Evolutionary conservation across 1,140 invertebrate genomes (phyloP).

Genomic region (Drosophila serrata): DNA sequence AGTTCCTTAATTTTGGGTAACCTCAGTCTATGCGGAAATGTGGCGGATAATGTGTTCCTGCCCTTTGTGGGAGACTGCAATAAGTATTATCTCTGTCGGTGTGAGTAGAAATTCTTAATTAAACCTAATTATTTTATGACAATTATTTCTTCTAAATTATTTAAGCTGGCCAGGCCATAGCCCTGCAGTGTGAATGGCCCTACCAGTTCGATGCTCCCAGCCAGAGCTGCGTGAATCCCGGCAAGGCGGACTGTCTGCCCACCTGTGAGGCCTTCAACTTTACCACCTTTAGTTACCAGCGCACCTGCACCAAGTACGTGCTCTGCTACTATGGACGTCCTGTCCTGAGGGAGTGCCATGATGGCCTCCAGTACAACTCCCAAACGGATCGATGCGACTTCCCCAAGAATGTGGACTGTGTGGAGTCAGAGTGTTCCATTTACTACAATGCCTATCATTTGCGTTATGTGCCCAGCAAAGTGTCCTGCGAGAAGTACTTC

Average conservation of each 20-base stretch:
- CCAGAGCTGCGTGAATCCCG: slow-evolving; percentile 48
- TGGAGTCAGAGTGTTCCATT: slow-evolving; percentile 71
- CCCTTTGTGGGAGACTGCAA: slow-evolving; percentile 65
- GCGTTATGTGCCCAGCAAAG: slow-evolving; percentile 66
- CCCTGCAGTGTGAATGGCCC: slow-evolving; percentile 39
- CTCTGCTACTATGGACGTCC: slow-evolving; percentile 68
- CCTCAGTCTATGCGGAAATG: slow-evolving; percentile 54
- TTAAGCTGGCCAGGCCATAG: slow-evolving; percentile 48
- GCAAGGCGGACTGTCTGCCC: slow-evolving; percentile 36
- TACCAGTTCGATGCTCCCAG: slow-evolving; percentile 54
- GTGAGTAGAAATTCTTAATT: slow-evolving; percentile 23
- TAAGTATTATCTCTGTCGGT: slow-evolving; percentile 65
- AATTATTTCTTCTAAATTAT: neutral
- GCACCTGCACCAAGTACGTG: slow-evolving; percentile 80
- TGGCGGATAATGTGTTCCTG: slow-evolving; percentile 58
- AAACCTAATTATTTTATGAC: too few species aligned
- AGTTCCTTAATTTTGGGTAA: slow-evolving; percentile 35
- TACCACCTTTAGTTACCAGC: slow-evolving; percentile 65
- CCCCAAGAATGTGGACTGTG: slow-evolving; percentile 74
- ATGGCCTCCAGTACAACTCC: slow-evolving; percentile 73
- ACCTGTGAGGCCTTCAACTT: slow-evolving; percentile 22
- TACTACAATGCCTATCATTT: slow-evolving; percentile 58
- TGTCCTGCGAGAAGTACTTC: slow-evolving; percentile 67
- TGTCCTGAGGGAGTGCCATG: slow-evolving; percentile 65
- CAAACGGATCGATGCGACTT: slow-evolving; percentile 77